A percentile compares a stretch with the other conserved stretches of the same genome.
These are phyloP conservation scores for Drosophila pseudotalamancana DNA, from an alignment of 2,888 invertebrate species.

Conservation along the genomic window DNA sequence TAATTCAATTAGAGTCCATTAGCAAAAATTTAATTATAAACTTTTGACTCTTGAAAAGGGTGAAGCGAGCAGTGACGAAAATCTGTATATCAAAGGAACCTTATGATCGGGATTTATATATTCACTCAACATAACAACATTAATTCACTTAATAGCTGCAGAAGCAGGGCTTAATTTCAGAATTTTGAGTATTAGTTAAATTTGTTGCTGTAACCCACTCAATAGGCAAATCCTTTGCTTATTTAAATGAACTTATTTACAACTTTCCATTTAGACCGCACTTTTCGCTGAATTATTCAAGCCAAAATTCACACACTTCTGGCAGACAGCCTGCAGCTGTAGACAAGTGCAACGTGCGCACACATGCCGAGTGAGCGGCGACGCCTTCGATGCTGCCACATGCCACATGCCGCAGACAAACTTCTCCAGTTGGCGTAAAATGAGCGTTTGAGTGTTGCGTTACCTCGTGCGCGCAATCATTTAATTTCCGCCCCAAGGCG, in stretches of 20 bases:
- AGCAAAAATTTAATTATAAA: not conserved
- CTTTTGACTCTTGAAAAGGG: not conserved
- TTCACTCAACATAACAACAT: no score
- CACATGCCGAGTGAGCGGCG: constrained; percentile 38
- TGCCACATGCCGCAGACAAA: constrained; percentile 67
- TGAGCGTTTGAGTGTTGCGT: constrained; percentile 77
- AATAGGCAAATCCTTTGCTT: constrained; percentile 15
- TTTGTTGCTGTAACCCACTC: not conserved
- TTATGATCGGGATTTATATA: no score
- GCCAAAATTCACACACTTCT: constrained; percentile 56
- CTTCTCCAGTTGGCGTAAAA: constrained; percentile 78
- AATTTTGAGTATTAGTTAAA: constrained; percentile 1
- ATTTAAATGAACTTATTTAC: constrained; percentile 11
- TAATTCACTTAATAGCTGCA: not conserved
- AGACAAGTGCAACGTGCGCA: constrained; percentile 62
- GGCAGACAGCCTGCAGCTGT: constrained; percentile 60
- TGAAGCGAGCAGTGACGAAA: no score
- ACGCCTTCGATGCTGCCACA: constrained; percentile 26
- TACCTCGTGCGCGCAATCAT: constrained; percentile 78
- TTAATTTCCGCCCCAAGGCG: constrained; percentile 76
- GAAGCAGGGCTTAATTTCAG: no score
- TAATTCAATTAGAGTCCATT: not conserved
- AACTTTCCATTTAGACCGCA: constrained; percentile 36
- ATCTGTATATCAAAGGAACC: no score
- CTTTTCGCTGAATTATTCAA: constrained; percentile 53